A percentile compares a stretch with the other conserved stretches of the same genome.
These are phyloP conservation scores for Andrena bucephala DNA, from an alignment of 2,888 invertebrate genomes.

Conservation along the genomic window DNA sequence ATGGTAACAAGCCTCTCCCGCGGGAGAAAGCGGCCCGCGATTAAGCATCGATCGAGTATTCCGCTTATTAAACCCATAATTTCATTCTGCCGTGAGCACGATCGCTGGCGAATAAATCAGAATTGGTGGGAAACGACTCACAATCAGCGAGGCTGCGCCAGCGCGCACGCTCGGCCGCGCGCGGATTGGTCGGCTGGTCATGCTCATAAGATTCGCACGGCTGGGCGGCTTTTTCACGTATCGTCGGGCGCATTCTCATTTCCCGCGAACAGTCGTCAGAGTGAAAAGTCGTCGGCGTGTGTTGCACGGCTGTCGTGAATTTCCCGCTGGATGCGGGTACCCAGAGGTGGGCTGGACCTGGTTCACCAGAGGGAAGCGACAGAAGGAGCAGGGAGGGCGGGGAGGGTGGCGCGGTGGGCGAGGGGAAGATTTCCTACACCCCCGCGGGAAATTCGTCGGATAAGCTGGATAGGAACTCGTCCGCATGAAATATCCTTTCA, in stretches of 20 bases:
- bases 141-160: too few relatives aligned
- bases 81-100: constrained; percentile 20
- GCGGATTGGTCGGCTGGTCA: background rate
- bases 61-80: constrained; percentile 53
- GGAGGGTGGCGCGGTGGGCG: constrained; percentile 1
- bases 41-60: constrained; percentile 24
- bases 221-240: constrained; percentile 45
- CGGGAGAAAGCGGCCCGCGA: background rate
- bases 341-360: background rate
- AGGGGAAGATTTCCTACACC: constrained; percentile 71
- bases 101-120: constrained; percentile 37
- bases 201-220: constrained; percentile 29
- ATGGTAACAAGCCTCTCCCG: background rate
- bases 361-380: constrained; percentile 19
- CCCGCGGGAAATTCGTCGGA: constrained; percentile 81
- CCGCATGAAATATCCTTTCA: constrained; percentile 84
- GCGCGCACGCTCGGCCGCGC: background rate
- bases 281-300: constrained; percentile 56
- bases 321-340: constrained; percentile 36
- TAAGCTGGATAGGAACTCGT: constrained; percentile 79
- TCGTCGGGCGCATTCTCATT: constrained; percentile 47
- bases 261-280: constrained; percentile 32
- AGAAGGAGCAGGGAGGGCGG: constrained; percentile 32
- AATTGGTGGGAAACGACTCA: background rate
- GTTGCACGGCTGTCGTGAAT: constrained; percentile 48